A percentile compares a stretch with the other conserved stretches of the same genome.
phyloP scores from a whole-genome alignment of 2,113 vertebrate species.

The Caranx ignobilis region DNA sequence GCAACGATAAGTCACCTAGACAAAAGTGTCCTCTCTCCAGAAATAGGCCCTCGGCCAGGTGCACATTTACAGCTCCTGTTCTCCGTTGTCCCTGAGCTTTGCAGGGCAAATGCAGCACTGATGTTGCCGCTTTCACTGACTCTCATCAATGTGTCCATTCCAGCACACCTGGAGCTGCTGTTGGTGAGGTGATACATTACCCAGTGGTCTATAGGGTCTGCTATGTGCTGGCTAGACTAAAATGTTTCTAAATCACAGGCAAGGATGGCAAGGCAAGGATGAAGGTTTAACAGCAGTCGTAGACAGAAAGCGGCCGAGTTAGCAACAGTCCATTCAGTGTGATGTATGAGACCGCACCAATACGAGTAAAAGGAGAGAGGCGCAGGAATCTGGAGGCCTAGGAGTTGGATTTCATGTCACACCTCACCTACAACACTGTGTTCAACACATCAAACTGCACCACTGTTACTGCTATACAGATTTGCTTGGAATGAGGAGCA shows the following conservation, averaged over 20 bases:
- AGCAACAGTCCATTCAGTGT: conserved; percentile 31
- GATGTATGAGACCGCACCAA: conserved; percentile 39
- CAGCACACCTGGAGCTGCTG: conserved; percentile 32
- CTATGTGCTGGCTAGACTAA: conserved; percentile 34
- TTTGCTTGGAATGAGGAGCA: neutral
- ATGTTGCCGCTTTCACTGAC: conserved; percentile 4
- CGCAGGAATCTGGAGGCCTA: conserved; percentile 5
- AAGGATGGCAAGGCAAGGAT: conserved; percentile 1
- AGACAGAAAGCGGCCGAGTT: conserved; percentile 33
- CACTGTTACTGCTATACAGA: neutral
- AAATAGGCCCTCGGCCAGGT: conserved; percentile 29
- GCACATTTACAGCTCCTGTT: conserved; percentile 38
- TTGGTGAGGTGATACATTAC: conserved; percentile 42
- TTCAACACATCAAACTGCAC: neutral
- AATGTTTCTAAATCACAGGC: conserved; percentile 54
- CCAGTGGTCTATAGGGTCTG: conserved; percentile 33
- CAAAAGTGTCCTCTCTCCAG: conserved; percentile 21
- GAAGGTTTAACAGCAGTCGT: conserved; percentile 36
- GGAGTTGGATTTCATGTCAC: conserved; percentile 36
- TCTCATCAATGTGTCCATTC: conserved; percentile 14
- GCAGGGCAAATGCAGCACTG: conserved; percentile 40
- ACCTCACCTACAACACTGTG: neutral
- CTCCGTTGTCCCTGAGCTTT: conserved; percentile 16
- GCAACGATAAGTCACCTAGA: neutral
- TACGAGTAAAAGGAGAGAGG: neutral